Percentiles rank a stretch among this genome's conserved stretches.
phyloP scores from a whole-genome alignment of 2,113 vertebrate species.

The Cervus canadensis region DNA sequence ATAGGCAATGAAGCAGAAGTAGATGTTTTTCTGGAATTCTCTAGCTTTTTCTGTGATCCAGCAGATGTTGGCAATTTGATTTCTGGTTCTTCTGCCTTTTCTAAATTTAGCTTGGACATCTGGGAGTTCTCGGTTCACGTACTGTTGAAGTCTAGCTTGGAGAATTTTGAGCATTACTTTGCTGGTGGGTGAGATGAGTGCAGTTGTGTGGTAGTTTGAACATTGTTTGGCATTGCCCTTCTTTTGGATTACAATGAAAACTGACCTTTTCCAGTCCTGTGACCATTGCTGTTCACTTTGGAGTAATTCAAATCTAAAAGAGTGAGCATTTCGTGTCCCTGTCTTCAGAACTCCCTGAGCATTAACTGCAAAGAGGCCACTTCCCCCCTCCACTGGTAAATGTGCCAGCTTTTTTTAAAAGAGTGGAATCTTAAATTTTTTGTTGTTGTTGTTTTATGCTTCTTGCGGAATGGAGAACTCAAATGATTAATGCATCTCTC shows the following conservation, averaged over 20 bases:
- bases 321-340: not conserved
- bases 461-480: not conserved
- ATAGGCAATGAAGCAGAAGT: not conserved
- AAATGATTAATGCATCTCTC: not conserved
- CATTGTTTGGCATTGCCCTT: not conserved
- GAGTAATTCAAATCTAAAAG: not conserved
- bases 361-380: not conserved
- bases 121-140: not conserved
- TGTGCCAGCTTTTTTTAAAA: not conserved
- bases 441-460: not conserved
- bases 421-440: conserved; percentile 14
- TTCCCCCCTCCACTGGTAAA: not conserved
- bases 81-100: not conserved
- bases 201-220: not conserved
- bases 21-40: not conserved
- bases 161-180: not conserved
- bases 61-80: not conserved
- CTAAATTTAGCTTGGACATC: not conserved
- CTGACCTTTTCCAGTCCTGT: not conserved
- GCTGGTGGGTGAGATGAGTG: not conserved
- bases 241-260: not conserved
- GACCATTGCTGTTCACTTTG: not conserved
- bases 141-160: not conserved
- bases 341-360: not conserved
- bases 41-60: not conserved